Evolutionary conservation across 2,888 invertebrate genomes (phyloP).

Genomic region (Mythimna loreyi): DNA sequence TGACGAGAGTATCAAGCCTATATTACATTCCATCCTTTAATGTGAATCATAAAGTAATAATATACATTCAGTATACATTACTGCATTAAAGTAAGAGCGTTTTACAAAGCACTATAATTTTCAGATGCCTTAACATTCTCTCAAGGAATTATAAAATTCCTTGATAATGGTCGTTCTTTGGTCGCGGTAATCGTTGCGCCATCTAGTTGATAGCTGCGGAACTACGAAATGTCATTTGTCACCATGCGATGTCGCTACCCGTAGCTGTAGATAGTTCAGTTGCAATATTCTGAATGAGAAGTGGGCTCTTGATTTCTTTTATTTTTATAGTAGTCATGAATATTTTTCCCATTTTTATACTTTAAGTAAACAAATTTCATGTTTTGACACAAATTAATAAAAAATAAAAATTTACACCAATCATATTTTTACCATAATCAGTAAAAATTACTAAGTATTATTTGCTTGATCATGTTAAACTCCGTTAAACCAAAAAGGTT

Average conservation of each 20-base stretch:
- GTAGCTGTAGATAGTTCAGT: slow-evolving; percentile 24
- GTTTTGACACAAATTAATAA: neutral
- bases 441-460: neutral
- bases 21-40: slow-evolving; percentile 57
- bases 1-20: slow-evolving; percentile 33
- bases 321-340: neutral
- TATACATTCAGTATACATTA: slow-evolving; percentile 59
- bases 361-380: neutral
- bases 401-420: neutral
- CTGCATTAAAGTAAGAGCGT: slow-evolving; percentile 59
- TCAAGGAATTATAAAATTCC: slow-evolving; percentile 64
- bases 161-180: slow-evolving; percentile 42
- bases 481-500: slow-evolving; percentile 16
- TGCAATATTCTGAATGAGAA: neutral
- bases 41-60: slow-evolving; percentile 60
- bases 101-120: slow-evolving; percentile 63
- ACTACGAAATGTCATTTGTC: slow-evolving; percentile 84
- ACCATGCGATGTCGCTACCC: slow-evolving; percentile 87
- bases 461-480: neutral
- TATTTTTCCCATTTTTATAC: neutral
- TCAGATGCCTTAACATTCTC: slow-evolving; percentile 63
- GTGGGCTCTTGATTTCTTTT: neutral
- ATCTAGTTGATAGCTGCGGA: slow-evolving; percentile 76
- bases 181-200: slow-evolving; percentile 72
- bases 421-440: neutral